These are phyloP conservation scores for Hesperophylax magnus DNA, from an alignment of 1,140 invertebrate species.

Conservation along the genomic window DNA sequence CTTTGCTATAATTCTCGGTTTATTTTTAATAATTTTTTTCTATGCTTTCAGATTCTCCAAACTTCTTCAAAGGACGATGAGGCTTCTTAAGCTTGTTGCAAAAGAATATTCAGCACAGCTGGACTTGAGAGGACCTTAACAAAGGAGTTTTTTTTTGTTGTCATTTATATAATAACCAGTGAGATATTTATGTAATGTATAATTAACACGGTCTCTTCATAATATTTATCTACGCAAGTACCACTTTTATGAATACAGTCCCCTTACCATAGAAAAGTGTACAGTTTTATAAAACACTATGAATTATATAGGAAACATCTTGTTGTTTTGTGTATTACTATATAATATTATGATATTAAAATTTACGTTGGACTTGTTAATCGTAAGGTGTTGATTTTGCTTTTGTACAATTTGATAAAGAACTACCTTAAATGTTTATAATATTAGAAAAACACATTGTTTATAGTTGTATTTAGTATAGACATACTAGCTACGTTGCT, in stretches of 20 bases:
- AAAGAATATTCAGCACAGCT: neutral
- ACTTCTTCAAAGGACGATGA: too few species aligned
- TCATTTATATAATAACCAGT: conserved; percentile 12
- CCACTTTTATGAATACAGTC: conserved; percentile 10
- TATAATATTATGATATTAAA: conserved; percentile 25
- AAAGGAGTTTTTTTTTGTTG: conserved; percentile 10
- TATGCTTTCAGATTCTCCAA: too few species aligned
- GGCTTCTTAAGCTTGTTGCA: too few species aligned
- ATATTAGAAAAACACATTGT: neutral
- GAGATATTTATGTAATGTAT: conserved; percentile 21
- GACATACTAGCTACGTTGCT: neutral
- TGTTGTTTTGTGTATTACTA: conserved; percentile 29
- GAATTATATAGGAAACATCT: conserved; percentile 12
- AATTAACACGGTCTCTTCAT: neutral
- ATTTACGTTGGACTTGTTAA: conserved; percentile 17
- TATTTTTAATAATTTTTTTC: too few species aligned
- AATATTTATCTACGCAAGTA: conserved; percentile 11
- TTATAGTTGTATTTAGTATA: neutral
- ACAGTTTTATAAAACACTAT: conserved; percentile 21
- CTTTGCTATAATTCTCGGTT: too few species aligned
- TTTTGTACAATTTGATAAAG: conserved; percentile 13
- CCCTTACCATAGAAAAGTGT: conserved; percentile 19
- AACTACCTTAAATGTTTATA: neutral
- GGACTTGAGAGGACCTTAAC: neutral
- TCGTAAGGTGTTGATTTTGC: neutral